Conservation (phyloP, 92 coral and sea anemone species). For the Parazoanthus swiftii region DNA sequence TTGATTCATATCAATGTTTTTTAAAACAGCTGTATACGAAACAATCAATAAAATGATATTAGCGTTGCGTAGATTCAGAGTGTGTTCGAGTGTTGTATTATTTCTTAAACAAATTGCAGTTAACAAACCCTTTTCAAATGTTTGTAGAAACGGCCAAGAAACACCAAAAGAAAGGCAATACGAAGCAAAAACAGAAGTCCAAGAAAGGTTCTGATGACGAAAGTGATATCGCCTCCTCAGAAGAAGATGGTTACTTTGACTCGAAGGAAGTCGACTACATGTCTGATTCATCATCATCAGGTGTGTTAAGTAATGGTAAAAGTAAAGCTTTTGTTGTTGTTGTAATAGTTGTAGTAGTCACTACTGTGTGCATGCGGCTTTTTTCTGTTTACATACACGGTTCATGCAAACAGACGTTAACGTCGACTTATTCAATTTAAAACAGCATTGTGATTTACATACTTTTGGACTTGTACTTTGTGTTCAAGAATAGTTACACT, state of each 20-base stretch:
- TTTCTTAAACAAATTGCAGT: background rate
- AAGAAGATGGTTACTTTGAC: slow-evolving; percentile 96
- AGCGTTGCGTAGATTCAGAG: background rate
- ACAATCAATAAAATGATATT: background rate
- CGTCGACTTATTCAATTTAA: too few species aligned
- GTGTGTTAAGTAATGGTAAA: slow-evolving; percentile 13
- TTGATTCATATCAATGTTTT: too few species aligned
- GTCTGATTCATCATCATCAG: slow-evolving; percentile 88
- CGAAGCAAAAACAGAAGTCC: slow-evolving; percentile 59
- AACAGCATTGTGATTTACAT: too few species aligned
- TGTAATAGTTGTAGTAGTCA: background rate
- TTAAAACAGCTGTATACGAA: too few species aligned
- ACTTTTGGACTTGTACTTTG: too few species aligned
- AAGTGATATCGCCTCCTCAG: slow-evolving; percentile 77
- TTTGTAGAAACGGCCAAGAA: slow-evolving; percentile 52
- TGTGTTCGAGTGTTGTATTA: background rate
- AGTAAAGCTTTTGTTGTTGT: background rate
- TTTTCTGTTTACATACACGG: too few species aligned
- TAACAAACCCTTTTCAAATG: background rate
- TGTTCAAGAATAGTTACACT: too few species aligned
- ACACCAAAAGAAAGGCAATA: slow-evolving; percentile 61
- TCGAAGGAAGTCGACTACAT: slow-evolving; percentile 94
- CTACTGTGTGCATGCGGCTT: too few species aligned
- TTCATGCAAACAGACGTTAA: too few species aligned
- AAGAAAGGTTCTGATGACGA: slow-evolving; percentile 78